A percentile compares a stretch with the other conserved stretches of the same genome.
These are phyloP conservation scores for Tachina lurida DNA, from an alignment of 2,888 invertebrate genomes.

Conservation along the genomic window DNA sequence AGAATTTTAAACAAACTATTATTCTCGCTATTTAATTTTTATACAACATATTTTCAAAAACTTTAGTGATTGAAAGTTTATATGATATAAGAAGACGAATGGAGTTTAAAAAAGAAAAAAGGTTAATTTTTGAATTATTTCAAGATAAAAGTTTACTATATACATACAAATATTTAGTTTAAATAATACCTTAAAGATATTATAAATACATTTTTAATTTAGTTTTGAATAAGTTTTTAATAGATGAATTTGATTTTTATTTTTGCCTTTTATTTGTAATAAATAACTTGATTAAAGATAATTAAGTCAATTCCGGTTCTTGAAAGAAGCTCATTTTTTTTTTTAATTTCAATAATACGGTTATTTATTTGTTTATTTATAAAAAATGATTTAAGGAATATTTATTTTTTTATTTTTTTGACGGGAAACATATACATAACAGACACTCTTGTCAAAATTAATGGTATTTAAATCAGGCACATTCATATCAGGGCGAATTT, in stretches of 20 bases:
- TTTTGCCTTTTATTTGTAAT: constrained; percentile 1
- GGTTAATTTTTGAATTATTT: not conserved
- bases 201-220: constrained; percentile 9
- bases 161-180: constrained; percentile 28
- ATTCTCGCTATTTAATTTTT: not conserved
- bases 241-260: not conserved
- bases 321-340: constrained; percentile 57
- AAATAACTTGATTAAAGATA: constrained; percentile 36
- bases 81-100: constrained; percentile 16
- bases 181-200: not conserved
- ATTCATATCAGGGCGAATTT: no score
- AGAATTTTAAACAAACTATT: constrained; percentile 40
- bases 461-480: no score
- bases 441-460: no score
- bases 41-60: not conserved
- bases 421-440: no score
- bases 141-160: constrained; percentile 8
- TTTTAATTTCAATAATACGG: constrained; percentile 10
- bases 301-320: constrained; percentile 57
- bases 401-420: no score
- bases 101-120: not conserved
- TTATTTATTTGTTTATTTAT: not conserved
- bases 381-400: not conserved
- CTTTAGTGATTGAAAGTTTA: not conserved
- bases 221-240: not conserved